These are phyloP conservation scores for Paracanthobrama guichenoti DNA, from an alignment of 2,113 vertebrate genomes.

Conservation along the genomic window DNA sequence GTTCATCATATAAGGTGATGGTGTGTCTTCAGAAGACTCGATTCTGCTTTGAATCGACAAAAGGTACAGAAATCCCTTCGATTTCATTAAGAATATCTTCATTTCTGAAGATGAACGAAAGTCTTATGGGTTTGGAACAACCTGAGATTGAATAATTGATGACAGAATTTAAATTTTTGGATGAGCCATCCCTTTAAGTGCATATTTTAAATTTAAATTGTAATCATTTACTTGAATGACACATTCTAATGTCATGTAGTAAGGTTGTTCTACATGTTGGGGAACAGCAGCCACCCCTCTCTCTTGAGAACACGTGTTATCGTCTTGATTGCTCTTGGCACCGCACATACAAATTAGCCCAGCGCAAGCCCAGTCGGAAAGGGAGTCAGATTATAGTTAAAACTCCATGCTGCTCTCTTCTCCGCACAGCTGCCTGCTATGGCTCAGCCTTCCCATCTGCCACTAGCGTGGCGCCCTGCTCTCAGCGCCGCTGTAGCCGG, in stretches of 20 bases:
- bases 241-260: no score
- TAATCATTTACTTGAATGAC: neutral
- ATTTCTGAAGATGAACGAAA: no score
- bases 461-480: constrained; percentile 73
- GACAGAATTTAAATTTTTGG: no score
- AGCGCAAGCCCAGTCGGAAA: neutral
- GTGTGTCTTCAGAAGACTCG: no score
- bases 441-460: constrained; percentile 88
- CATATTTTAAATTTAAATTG: neutral
- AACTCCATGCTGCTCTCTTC: constrained; percentile 5
- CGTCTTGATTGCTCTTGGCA: constrained; percentile 15
- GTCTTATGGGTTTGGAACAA: no score
- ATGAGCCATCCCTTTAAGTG: neutral
- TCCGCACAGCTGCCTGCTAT: constrained; percentile 79
- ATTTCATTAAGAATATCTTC: no score
- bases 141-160: no score
- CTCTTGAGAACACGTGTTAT: constrained; percentile 4
- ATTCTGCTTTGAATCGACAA: no score
- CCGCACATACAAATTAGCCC: constrained; percentile 44
- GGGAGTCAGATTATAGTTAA: neutral
- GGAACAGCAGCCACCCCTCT: neutral
- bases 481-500: constrained; percentile 53
- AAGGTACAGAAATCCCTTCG: no score
- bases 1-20: no score
- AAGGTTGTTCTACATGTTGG: neutral